Evolutionary conservation across 1,140 invertebrate genomes (phyloP), one percentile per base, ranked within the genome.

Genomic region (Drosophila dunni): DNA sequence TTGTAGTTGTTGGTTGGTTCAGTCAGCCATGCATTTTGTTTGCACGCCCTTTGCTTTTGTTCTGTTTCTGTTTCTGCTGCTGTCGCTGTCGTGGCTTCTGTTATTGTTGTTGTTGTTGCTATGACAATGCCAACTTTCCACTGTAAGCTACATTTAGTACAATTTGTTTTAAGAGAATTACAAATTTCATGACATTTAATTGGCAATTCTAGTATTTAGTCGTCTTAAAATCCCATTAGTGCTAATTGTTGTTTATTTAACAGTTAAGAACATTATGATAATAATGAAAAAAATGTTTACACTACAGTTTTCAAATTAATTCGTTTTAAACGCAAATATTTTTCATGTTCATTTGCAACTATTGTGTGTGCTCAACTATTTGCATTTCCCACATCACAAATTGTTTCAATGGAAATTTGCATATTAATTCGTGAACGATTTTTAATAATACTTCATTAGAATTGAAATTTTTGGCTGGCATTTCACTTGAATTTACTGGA

Each of bases 11-110:
- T 86, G 68, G 68, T 66, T 86, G 68, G 63, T 17, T 78, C 76
- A 88, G 78, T 83, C 76, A 83, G 79, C 72, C 77, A 63, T 89
- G 83, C 83, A 84, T 83, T 89, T 88, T 88, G 83, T 83, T 85
- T 81, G 81, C 75, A 81, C 75, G 81, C 78, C 81, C 82, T 68
- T 85, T 85, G 72, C 78, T 72, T 48, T 76, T 56, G 45, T 50
- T 57, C 17, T 70, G 48, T 48, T 33, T 57, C 24, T 75, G 24
- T 29, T 29, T 29, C 24, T 5, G 24, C 48, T 60, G 40, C 40
- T 57, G 36, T 78, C 64, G 29, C 53, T 69, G 17, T 50, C 79
- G 20, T 29, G 67, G 13, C 29, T 42, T 42, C n/a, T 42, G 40
- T 70, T 66, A 48, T 54, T 82, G 40, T 79, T 65, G 65, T 75